These are phyloP conservation scores for Bombycilla garrulus DNA, from an alignment of 2,113 vertebrate species.

Conservation along the genomic window DNA sequence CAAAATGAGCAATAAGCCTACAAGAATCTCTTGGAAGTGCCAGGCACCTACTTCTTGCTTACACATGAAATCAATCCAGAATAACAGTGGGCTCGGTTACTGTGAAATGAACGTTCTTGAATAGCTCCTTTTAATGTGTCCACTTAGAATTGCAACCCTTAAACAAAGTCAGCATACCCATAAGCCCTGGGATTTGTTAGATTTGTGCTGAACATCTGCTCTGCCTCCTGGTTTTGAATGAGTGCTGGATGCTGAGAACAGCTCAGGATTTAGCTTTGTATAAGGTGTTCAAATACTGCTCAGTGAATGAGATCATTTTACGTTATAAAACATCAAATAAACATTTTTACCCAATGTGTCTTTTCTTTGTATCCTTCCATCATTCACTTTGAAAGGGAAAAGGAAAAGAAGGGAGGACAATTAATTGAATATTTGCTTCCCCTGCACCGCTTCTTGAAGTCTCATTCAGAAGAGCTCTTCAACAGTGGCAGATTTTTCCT, in stretches of 20 bases:
- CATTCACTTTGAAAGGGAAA: not conserved
- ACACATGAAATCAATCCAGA: not conserved
- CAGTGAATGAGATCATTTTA: not conserved
- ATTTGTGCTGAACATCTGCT: not conserved
- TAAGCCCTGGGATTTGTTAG: not conserved
- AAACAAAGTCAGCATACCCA: not conserved
- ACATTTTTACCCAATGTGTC: not conserved
- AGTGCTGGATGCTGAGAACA: not conserved
- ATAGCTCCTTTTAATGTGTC: not conserved
- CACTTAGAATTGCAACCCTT: not conserved
- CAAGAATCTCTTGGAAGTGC: not conserved
- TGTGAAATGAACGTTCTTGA: not conserved
- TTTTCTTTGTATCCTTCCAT: not conserved
- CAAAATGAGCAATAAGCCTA: not conserved
- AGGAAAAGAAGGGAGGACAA: not conserved
- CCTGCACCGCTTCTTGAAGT: not conserved
- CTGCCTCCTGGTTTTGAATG: not conserved
- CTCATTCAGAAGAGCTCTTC: not conserved
- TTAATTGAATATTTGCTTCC: not conserved
- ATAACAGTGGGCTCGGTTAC: not conserved
- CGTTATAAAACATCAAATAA: not conserved
- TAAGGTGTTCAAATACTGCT: not conserved
- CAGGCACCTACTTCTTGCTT: not conserved
- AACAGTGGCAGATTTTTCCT: not conserved
- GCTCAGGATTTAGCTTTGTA: not conserved